Evolutionary conservation across 2,888 invertebrate species (phyloP).

Genomic region (Chrysolina americana): DNA sequence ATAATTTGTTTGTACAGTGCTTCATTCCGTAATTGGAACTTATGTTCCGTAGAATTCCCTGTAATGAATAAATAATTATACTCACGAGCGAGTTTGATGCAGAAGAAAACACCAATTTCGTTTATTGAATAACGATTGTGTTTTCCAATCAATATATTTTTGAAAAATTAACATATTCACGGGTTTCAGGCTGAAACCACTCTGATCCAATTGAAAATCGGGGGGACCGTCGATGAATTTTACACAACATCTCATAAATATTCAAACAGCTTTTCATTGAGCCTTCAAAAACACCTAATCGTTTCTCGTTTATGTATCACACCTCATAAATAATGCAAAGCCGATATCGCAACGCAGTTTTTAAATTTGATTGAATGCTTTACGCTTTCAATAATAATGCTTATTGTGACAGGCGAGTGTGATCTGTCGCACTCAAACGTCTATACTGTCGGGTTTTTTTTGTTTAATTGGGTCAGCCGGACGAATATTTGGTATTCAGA

Average conservation of each 20-base stretch:
- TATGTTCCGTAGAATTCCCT: too few relatives aligned
- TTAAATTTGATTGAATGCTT: conserved; percentile 9
- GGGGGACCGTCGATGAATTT: conserved; percentile 14
- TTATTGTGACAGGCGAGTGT: conserved; percentile 7
- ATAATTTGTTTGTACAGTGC: too few relatives aligned
- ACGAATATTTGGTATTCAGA: not conserved
- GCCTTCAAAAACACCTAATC: conserved; percentile 24
- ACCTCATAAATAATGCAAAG: conserved; percentile 28
- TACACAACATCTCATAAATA: conserved; percentile 19
- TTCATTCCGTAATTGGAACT: too few relatives aligned
- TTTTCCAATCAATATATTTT: too few relatives aligned
- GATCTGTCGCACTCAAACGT: not conserved
- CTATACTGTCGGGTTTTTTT: not conserved
- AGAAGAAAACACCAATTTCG: too few relatives aligned
- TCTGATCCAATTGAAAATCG: not conserved
- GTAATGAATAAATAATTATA: too few relatives aligned
- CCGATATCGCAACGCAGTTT: conserved; percentile 10
- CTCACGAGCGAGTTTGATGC: too few relatives aligned
- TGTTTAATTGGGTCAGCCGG: conserved; percentile 13
- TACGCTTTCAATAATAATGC: not conserved
- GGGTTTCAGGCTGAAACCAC: not conserved
- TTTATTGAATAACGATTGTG: too few relatives aligned
- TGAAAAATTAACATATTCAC: not conserved
- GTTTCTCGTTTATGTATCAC: conserved; percentile 19
- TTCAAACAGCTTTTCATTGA: conserved; percentile 23